phyloP scores from a whole-genome alignment of 2,888 invertebrate genomes.

The Orchestes rusci region DNA sequence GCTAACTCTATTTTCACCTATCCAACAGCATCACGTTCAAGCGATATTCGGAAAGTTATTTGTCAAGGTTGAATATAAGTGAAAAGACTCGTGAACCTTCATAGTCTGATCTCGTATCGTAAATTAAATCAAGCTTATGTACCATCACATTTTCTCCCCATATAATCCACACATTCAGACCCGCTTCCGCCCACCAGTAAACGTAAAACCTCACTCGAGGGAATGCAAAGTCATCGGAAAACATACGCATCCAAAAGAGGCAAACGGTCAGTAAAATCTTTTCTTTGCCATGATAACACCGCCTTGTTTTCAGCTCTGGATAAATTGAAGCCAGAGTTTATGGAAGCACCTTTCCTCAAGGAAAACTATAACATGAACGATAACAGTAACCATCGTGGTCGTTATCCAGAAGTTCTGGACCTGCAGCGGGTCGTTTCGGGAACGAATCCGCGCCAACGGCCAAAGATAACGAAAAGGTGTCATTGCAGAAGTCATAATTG shows the following conservation, averaged over 20 bases:
- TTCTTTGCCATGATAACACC: conserved; percentile 20
- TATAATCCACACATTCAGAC: too few relatives aligned
- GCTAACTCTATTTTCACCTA: too few relatives aligned
- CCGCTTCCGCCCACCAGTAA: too few relatives aligned
- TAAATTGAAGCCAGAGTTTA: conserved; percentile 43
- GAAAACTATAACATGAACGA: conserved; percentile 42
- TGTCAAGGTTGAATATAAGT: too few relatives aligned
- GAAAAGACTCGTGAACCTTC: too few relatives aligned
- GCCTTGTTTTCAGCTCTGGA: conserved; percentile 25
- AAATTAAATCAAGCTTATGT: too few relatives aligned
- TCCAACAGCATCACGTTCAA: too few relatives aligned
- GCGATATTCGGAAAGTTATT: too few relatives aligned
- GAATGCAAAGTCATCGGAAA: conserved; percentile 24
- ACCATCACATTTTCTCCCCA: too few relatives aligned
- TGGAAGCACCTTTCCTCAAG: conserved; percentile 42
- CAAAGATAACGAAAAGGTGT: conserved; percentile 41
- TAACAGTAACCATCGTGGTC: conserved; percentile 41
- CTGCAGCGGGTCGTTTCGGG: conserved; percentile 39
- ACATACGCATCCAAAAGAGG: conserved; percentile 22
- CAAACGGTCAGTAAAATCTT: conserved; percentile 23
- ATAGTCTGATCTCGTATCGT: too few relatives aligned
- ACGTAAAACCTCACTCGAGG: conserved; percentile 7
- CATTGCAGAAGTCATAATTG: conserved; percentile 29
- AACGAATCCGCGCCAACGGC: conserved; percentile 35
- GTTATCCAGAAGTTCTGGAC: conserved; percentile 38